Base-by-base conservation (phyloP, 35 echinoderm and acorn worm genomes). In the Strongylocentrotus purpuratus region DNA sequence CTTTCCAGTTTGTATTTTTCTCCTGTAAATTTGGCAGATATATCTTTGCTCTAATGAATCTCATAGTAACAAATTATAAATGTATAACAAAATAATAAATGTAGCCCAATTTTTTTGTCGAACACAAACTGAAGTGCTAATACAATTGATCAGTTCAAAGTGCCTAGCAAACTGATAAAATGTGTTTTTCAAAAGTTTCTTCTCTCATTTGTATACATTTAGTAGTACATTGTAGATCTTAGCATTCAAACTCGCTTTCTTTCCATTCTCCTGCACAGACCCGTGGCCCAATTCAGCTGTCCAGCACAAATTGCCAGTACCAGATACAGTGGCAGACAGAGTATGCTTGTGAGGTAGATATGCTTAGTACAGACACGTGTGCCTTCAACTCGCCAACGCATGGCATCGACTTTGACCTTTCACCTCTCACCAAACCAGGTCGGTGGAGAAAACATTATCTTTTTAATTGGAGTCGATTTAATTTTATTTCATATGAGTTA, bases 321-420 rank as follows among this genome's bases (percentile, higher is more conserved):
- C 52, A 96, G 85, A 87, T 99, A 28, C 96, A 99, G 91, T 99
- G 98, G 98, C 93, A 97, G 94, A 99, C 98, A 32, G 98, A 99
- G 92, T 99, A 97, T 78, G 98, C 97, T 1, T 99, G 98, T 78
- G 95, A 99, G 94, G 91, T 94, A 0, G 96, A 95, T 41, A 93
- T 97, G 71, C 89, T 96, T 47, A 96, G 59, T 18, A 94, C 97
- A 2, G 90, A 94, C 9, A 94, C 71, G 31, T 99, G 98, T 88
- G 65, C 35, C 45, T 96, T 99, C 87, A 97, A 87, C 25, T 92
- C 94, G 10, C 94, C 96, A 7, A 93, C 94, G 31, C 96, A 99
- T 92, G 96, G 98, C 17, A 94, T 99, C 1, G 98, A 99, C 46
- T 93, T 99, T 65, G 98, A 99, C 85, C 95, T 99, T 46, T 91